Evolutionary conservation across 2,888 invertebrate species (phyloP).

Genomic region (Ormyrus pomaceus): DNA sequence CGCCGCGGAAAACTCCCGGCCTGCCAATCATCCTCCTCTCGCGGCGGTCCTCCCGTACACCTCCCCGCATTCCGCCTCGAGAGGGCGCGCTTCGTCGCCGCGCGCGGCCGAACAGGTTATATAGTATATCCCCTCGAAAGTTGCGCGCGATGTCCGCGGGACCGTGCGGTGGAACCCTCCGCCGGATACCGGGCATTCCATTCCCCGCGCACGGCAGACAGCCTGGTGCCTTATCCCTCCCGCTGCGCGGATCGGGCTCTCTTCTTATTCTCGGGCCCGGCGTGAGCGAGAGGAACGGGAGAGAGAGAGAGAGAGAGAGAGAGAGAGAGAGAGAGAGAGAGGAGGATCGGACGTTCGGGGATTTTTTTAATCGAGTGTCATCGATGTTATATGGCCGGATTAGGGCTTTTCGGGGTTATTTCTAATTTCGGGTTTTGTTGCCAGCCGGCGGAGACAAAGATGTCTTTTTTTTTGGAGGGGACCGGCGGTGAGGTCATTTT

Average conservation of each 20-base stretch:
- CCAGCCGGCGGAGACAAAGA: background rate
- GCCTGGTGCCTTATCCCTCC: slow-evolving; percentile 71
- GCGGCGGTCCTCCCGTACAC: background rate
- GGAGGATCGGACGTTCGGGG: background rate
- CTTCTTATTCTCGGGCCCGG: slow-evolving; percentile 29
- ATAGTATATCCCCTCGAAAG: slow-evolving; percentile 54
- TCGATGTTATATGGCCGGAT: slow-evolving; percentile 39
- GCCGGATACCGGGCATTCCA: slow-evolving; percentile 57
- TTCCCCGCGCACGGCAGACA: slow-evolving; percentile 66
- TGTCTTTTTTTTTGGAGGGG: no score
- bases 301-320: background rate
- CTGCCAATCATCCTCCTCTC: no score
- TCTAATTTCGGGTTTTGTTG: background rate
- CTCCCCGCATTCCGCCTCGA: slow-evolving; percentile 64
- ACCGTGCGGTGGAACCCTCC: background rate
- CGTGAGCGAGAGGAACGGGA: background rate
- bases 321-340: background rate
- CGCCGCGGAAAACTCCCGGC: no score
- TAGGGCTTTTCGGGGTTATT: background rate
- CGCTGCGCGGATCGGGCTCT: slow-evolving; percentile 58
- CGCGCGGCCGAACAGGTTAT: slow-evolving; percentile 71
- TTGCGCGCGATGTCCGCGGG: slow-evolving; percentile 26
- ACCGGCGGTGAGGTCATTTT: no score
- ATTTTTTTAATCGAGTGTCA: slow-evolving; percentile 17
- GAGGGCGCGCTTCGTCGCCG: slow-evolving; percentile 32